Evolutionary conservation across 2,797 vertebrate genomes (phyloP).

Genomic region (Acridotheres tristis): DNA sequence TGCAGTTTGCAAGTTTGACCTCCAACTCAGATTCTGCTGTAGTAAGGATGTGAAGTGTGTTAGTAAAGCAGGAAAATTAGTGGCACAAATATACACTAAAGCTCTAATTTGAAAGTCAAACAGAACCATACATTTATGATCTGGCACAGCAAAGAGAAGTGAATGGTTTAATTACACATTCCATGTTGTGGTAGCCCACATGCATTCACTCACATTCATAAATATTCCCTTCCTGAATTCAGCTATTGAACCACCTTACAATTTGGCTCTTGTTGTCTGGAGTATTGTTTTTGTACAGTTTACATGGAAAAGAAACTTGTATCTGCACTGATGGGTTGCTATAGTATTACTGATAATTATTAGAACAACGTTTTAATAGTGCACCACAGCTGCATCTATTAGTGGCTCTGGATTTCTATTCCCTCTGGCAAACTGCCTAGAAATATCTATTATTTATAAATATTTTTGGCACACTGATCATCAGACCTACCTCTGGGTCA

Average conservation of each 20-base stretch:
- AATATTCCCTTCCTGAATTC: background rate
- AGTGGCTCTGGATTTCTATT: background rate
- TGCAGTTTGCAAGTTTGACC: background rate
- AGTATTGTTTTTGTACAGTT: background rate
- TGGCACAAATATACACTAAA: background rate
- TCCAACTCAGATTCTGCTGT: background rate
- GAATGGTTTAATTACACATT: background rate
- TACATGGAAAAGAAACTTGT: background rate
- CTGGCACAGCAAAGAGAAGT: background rate
- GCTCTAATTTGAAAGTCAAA: background rate
- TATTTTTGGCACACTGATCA: background rate
- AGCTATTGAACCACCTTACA: background rate
- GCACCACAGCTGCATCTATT: background rate
- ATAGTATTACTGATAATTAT: background rate
- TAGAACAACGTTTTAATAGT: background rate
- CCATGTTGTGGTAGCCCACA: constrained; percentile 10
- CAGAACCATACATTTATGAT: background rate
- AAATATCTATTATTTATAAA: background rate
- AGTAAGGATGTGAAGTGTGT: background rate
- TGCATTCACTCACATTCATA: background rate
- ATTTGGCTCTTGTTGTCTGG: background rate
- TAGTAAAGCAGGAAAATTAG: background rate
- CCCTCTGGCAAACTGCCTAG: background rate
- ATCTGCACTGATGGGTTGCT: background rate
- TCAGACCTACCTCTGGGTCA: background rate